phyloP scores from a whole-genome alignment of 2,113 vertebrate species.

The Saccopteryx leptura region DNA sequence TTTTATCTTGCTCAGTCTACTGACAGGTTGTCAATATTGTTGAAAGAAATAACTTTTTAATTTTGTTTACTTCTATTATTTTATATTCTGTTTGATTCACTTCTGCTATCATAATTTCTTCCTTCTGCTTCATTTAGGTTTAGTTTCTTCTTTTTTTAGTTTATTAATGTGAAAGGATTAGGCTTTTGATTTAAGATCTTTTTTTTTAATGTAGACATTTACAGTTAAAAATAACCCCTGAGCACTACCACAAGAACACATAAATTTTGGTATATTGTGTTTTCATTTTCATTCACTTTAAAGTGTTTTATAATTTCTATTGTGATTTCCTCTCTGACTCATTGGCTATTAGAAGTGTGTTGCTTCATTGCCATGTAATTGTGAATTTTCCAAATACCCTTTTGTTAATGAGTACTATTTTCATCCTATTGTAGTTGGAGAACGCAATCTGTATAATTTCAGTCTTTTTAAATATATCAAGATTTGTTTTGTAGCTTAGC shows the following conservation, averaged over 20 bases:
- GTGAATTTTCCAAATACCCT: not conserved
- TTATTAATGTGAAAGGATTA: not conserved
- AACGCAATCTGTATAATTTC: not conserved
- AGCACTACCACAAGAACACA: not conserved
- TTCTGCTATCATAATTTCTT: not conserved
- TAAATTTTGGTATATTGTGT: constrained; percentile 20
- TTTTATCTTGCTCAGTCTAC: not conserved
- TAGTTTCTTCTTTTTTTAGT: not conserved
- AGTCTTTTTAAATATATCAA: not conserved
- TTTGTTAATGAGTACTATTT: not conserved
- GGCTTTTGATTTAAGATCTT: not conserved
- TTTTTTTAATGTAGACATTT: not conserved
- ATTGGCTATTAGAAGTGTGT: not conserved
- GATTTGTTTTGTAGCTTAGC: not conserved
- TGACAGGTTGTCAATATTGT: not conserved
- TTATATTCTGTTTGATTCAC: not conserved
- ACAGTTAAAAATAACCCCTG: not conserved
- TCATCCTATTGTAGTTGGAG: not conserved
- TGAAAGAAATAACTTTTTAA: not conserved
- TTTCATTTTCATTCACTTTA: constrained; percentile 36
- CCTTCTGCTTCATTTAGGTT: not conserved
- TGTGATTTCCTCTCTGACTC: constrained; percentile 19
- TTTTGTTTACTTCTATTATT: not conserved
- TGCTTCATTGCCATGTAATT: not conserved
- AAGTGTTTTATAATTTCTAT: constrained; percentile 1